These are phyloP conservation scores for Eumacrocentrus americanus DNA, from an alignment of 2,888 invertebrate species.

Conservation along the genomic window DNA sequence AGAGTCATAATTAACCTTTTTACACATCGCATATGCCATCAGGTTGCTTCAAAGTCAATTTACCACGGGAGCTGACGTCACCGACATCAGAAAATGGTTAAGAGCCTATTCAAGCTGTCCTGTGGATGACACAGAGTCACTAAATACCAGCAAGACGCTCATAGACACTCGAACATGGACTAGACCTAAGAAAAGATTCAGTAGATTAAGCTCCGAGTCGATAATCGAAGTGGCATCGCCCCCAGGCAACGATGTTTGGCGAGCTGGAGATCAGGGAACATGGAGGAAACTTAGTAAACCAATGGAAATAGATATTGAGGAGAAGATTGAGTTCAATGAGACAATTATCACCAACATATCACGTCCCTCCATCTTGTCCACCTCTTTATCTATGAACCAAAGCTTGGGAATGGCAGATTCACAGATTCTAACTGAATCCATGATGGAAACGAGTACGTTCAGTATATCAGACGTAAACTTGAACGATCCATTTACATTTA, in stretches of 20 bases:
- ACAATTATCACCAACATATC: constrained; percentile 51
- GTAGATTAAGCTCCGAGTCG: constrained; percentile 68
- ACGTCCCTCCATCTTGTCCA: constrained; percentile 51
- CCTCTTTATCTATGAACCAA: constrained; percentile 42
- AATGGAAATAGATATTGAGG: constrained; percentile 17
- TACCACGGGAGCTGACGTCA: constrained; percentile 30
- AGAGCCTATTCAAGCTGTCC: constrained; percentile 3
- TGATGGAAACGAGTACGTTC: constrained; percentile 55
- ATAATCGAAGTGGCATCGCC: constrained; percentile 42
- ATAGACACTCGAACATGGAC: constrained; percentile 76
- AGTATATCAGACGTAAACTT: constrained; percentile 39
- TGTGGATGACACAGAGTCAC: not conserved
- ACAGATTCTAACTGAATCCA: constrained; percentile 51
- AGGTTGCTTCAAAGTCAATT: constrained; percentile 42
- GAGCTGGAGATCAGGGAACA: not conserved
- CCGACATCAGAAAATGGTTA: constrained; percentile 43
- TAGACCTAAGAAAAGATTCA: constrained; percentile 69
- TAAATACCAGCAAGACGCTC: constrained; percentile 43
- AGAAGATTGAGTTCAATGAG: constrained; percentile 52
- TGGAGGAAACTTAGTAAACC: not conserved
- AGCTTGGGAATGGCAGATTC: constrained; percentile 43
- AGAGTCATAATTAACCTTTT: not conserved
- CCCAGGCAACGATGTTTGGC: constrained; percentile 20
- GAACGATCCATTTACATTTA: constrained; percentile 38
- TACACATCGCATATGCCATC: not conserved